These are phyloP conservation scores for Panopea generosa DNA, from an alignment of 2,888 invertebrate species.

Conservation along the genomic window DNA sequence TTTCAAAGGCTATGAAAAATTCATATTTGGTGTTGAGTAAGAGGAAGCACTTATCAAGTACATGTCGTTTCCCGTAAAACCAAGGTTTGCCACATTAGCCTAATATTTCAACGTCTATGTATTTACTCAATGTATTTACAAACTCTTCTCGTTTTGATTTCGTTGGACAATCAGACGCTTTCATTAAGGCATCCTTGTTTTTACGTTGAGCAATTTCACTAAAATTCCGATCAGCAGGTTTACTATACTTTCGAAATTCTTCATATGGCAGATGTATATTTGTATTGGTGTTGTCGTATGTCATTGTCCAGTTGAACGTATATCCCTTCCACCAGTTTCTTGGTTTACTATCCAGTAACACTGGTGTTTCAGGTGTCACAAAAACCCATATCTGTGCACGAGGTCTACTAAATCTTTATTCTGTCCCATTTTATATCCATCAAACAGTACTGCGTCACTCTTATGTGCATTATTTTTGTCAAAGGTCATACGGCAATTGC, in stretches of 20 bases:
- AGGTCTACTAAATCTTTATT: slow-evolving; percentile 23
- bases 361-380: slow-evolving; percentile 49
- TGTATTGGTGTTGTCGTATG: slow-evolving; percentile 43
- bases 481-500: slow-evolving; percentile 44
- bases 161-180: slow-evolving; percentile 42
- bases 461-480: slow-evolving; percentile 11
- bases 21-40: slow-evolving; percentile 43
- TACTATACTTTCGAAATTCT: slow-evolving; percentile 32
- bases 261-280: slow-evolving; percentile 57
- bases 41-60: slow-evolving; percentile 43
- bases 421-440: slow-evolving; percentile 42
- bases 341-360: slow-evolving; percentile 27
- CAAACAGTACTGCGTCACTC: slow-evolving; percentile 52
- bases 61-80: slow-evolving; percentile 35
- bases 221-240: slow-evolving; percentile 24
- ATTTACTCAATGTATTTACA: slow-evolving; percentile 31
- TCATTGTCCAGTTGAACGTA: slow-evolving; percentile 61
- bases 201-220: slow-evolving; percentile 27
- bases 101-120: slow-evolving; percentile 37
- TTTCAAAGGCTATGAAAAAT: slow-evolving; percentile 56
- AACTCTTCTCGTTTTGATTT: slow-evolving; percentile 34
- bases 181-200: slow-evolving; percentile 39
- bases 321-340: slow-evolving; percentile 23
- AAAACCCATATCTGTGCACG: slow-evolving; percentile 55
- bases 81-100: slow-evolving; percentile 42